Percentiles rank a stretch among this genome's conserved stretches.
Conservation (phyloP, 2,113 vertebrate species). For the Rhodinocichla rosea region DNA sequence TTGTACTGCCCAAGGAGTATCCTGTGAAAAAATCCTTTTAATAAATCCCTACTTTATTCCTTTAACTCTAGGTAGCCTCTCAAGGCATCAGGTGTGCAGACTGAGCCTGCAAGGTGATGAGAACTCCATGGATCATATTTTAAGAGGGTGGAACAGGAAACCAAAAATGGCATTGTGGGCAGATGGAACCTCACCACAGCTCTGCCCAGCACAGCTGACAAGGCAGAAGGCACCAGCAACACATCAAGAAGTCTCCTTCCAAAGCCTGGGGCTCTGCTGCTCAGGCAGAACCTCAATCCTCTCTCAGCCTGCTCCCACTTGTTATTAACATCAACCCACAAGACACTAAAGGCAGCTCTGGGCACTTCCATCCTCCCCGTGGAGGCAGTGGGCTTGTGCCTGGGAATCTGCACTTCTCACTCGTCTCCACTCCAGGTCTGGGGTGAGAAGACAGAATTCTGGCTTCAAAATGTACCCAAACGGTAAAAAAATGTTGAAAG, state of each 20-base stretch:
- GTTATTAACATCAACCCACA: background rate
- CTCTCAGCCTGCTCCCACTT: background rate
- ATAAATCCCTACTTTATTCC: background rate
- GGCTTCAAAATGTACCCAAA: background rate
- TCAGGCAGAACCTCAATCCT: background rate
- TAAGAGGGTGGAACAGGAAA: background rate
- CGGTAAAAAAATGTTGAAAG: background rate
- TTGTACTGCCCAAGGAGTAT: background rate
- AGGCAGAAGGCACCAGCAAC: background rate
- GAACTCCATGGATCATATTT: background rate
- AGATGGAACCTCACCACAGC: background rate
- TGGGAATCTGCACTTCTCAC: background rate
- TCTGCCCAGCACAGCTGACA: background rate
- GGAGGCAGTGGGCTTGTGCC: background rate
- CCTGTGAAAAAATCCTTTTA: background rate
- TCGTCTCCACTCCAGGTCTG: background rate
- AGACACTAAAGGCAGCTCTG: background rate
- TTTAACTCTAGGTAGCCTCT: background rate
- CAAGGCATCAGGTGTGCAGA: background rate
- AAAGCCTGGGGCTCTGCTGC: background rate
- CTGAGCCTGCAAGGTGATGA: background rate
- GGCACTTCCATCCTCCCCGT: background rate
- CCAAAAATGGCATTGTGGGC: accelerated
- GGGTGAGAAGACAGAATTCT: background rate
- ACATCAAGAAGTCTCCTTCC: background rate